Evolutionary conservation across 2,113 vertebrate species (phyloP).

Genomic region (Petaurus breviceps): DNA sequence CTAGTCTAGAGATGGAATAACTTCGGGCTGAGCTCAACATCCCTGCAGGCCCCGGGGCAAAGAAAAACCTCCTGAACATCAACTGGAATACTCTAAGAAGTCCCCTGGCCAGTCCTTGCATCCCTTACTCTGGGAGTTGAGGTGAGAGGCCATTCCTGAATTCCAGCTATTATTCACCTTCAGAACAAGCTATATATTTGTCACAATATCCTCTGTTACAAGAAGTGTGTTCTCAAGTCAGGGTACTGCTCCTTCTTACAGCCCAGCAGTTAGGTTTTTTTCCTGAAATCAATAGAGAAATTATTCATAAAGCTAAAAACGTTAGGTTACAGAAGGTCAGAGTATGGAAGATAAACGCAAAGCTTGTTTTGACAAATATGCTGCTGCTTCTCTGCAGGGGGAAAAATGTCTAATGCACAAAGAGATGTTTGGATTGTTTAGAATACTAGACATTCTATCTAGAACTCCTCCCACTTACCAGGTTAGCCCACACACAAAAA

Average conservation of each 20-base stretch:
- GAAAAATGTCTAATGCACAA: conserved; percentile 31
- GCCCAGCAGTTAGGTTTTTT: conserved; percentile 12
- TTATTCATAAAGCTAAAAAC: conserved; percentile 6
- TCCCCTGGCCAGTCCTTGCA: not conserved
- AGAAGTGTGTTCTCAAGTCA: not conserved
- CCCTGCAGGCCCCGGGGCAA: conserved; percentile 45
- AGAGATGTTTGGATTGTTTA: conserved; percentile 13
- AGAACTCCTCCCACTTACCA: not conserved
- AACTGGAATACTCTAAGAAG: not conserved
- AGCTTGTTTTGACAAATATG: conserved; percentile 36
- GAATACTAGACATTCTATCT: not conserved
- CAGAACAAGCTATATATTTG: not conserved
- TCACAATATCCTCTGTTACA: not conserved
- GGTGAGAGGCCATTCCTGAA: not conserved
- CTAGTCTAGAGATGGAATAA: not conserved
- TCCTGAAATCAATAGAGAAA: not conserved
- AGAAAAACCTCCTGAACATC: conserved; percentile 22
- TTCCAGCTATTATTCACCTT: not conserved
- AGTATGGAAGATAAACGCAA: conserved; percentile 39
- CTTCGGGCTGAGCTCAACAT: conserved; percentile 29
- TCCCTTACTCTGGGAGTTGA: not conserved
- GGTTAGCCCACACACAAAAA: not conserved
- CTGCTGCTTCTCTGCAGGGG: conserved; percentile 1
- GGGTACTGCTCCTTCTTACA: not conserved
- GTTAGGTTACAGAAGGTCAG: not conserved